Evolutionary conservation across 2,113 vertebrate genomes (phyloP).

Genomic region (Anolis carolinensis): DNA sequence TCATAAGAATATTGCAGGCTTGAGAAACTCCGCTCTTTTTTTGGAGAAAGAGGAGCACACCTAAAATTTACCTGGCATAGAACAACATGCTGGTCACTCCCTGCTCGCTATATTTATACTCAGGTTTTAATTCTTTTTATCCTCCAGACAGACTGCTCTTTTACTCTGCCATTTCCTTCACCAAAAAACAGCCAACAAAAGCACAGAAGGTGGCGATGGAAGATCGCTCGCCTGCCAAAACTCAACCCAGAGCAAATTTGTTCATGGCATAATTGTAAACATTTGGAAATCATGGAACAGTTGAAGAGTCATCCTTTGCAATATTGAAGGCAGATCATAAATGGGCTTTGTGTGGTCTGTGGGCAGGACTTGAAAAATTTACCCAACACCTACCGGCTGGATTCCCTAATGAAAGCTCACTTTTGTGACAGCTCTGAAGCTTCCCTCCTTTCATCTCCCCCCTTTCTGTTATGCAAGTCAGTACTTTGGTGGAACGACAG

Average conservation of each 20-base stretch:
- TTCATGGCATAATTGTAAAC: slow-evolving; percentile 41
- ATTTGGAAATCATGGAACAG: slow-evolving; percentile 47
- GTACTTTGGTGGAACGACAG: not conserved
- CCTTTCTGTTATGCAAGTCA: not conserved
- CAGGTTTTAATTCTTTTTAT: not conserved
- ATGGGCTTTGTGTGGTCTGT: not conserved
- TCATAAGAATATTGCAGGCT: slow-evolving; percentile 19
- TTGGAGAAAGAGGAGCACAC: slow-evolving; percentile 15
- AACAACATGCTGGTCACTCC: not conserved
- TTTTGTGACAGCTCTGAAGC: not conserved
- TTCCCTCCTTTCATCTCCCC: not conserved
- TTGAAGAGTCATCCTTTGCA: slow-evolving; percentile 16
- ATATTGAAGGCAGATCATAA: not conserved
- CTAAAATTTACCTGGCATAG: slow-evolving; percentile 11
- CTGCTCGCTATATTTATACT: not conserved
- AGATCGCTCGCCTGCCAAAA: slow-evolving; percentile 16
- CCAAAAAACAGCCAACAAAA: slow-evolving; percentile 30
- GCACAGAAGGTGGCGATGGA: not conserved
- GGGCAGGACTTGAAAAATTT: slow-evolving; percentile 11
- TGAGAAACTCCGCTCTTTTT: slow-evolving; percentile 19
- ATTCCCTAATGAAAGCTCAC: not conserved
- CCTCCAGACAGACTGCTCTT: slow-evolving; percentile 11
- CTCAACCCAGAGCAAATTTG: slow-evolving; percentile 35
- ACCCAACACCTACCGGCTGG: not conserved
- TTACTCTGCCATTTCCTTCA: not conserved